Evolutionary conservation across 2,888 invertebrate genomes (phyloP).

Genomic region (Yponomeuta sedellus): DNA sequence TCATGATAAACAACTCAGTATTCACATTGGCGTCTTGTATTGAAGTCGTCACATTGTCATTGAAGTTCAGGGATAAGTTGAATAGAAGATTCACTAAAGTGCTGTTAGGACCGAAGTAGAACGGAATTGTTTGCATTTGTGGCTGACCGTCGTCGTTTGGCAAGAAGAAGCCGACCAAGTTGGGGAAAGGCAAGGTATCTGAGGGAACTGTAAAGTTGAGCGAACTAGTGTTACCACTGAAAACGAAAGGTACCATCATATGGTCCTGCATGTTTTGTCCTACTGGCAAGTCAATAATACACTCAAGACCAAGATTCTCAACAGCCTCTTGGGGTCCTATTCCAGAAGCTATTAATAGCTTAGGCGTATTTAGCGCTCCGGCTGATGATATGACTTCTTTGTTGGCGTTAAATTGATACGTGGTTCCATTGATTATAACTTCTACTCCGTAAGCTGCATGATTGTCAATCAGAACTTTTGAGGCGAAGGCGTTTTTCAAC

Average conservation of each 20-base stretch:
- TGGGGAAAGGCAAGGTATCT: constrained; percentile 13
- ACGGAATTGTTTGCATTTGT: too few relatives aligned
- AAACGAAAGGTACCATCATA: constrained; percentile 12
- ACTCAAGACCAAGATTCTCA: constrained; percentile 7
- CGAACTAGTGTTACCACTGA: constrained; percentile 14
- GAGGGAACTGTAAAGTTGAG: constrained; percentile 3
- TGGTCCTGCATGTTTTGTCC: constrained; percentile 20
- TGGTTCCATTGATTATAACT: background rate
- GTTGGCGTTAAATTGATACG: constrained; percentile 14
- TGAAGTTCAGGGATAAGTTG: too few relatives aligned
- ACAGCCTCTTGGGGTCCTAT: constrained; percentile 18
- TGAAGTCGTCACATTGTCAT: background rate
- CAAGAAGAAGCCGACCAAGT: background rate
- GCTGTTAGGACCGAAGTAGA: too few relatives aligned
- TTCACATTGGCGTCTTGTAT: constrained; percentile 2
- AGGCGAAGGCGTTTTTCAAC: constrained; percentile 14
- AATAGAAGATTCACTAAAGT: too few relatives aligned
- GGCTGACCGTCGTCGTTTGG: background rate
- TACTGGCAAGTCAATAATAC: constrained; percentile 19
- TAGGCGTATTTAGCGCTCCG: constrained; percentile 17
- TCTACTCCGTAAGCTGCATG: constrained; percentile 16
- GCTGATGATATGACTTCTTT: constrained; percentile 18
- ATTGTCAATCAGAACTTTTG: constrained; percentile 13
- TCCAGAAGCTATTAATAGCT: constrained; percentile 20
- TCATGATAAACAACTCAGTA: background rate